Evolutionary conservation across 2,888 invertebrate genomes (phyloP), one percentile per base, ranked within the genome.

Genomic region (Heliconius aoede): DNA sequence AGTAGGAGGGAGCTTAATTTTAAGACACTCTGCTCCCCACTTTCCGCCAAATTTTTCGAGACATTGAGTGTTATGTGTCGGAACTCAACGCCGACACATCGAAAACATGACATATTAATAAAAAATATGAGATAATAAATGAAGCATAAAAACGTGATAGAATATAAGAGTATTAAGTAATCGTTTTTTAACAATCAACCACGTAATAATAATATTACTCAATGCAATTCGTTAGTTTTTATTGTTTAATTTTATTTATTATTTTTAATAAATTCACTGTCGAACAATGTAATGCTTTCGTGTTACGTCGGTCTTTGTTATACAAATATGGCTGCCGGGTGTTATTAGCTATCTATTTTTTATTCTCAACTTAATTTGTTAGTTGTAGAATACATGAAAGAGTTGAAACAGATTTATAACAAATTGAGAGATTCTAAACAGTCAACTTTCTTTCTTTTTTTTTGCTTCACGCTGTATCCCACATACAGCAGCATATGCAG

Each of bases 181-280:
- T 21, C 13, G n/a, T 7, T 11, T 24, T 24, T 24, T 65, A 46
- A 65, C 36, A 8, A 36, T 24, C 15, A 40, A 36, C 40, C 36
- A 40, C 36, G 36, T 65, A 65, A 65, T 24, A 26, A 62, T 21
- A 40, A 5, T 65, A 65, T 65, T 65, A 65, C 24, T 40, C 65
- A 40, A 64, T 40, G 18, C 24, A 36, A 15, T 15, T 36, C 65
- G 65, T 65, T 65, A 36, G 65, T 65, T 40, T 65, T 73, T 68
- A 76, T 26, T 73, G 68, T 76, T 73, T 73, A 61, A 73, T 30
- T 76, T n/a, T 46, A 76, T 65, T 72, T 58, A 36, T 73, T 76
- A 72, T 77, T 77, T 74, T 77, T 60, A 64, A 77, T 77, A 77
- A 77, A 74, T 77, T 77, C 73, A 73, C 36, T 74, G 67, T 67